Evolutionary conservation across 1,140 invertebrate genomes (phyloP).

Genomic region (Papilio polyxenes): DNA sequence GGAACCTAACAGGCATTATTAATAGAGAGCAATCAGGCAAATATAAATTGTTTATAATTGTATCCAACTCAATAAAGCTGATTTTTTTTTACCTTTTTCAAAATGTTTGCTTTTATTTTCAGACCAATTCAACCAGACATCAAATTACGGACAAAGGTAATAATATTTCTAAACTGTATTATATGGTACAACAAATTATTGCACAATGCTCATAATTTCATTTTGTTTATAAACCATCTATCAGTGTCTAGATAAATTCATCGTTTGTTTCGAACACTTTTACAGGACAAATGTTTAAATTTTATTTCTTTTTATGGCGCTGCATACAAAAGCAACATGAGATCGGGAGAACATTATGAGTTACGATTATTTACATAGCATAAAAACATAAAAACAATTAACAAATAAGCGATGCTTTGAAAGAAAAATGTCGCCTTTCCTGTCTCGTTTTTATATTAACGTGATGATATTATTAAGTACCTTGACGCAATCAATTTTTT

Average conservation of each 20-base stretch:
- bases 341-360: too few species aligned
- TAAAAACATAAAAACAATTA: not conserved
- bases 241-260: not conserved
- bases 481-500: not conserved
- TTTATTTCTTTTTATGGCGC: too few species aligned
- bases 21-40: too few species aligned
- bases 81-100: too few species aligned
- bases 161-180: not conserved
- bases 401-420: not conserved
- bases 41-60: not conserved
- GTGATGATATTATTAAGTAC: not conserved
- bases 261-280: not conserved
- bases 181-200: not conserved
- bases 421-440: not conserved
- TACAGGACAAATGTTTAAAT: not conserved
- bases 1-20: too few species aligned
- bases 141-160: not conserved
- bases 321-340: too few species aligned
- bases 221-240: too few species aligned
- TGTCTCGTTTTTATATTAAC: not conserved
- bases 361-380: not conserved
- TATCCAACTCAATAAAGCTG: too few species aligned
- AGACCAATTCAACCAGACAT: not conserved
- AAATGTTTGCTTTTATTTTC: not conserved
- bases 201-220: too few species aligned